A percentile compares a stretch with the other conserved stretches of the same genome.
Evolutionary conservation across 2,113 vertebrate species (phyloP).

Genomic region (Calonectris borealis): DNA sequence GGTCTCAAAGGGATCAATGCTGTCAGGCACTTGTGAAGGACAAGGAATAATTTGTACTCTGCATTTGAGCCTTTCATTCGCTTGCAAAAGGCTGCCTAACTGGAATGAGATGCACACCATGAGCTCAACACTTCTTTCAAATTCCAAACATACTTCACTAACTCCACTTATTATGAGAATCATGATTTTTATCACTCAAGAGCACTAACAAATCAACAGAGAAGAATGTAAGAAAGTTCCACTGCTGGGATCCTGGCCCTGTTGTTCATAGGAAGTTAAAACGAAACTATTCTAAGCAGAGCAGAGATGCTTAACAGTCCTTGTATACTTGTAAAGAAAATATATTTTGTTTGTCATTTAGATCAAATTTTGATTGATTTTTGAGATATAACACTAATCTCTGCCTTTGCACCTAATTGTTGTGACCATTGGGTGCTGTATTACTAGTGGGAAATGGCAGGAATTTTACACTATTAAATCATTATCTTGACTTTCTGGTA

Average conservation of each 20-base stretch:
- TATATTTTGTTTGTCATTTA: neutral
- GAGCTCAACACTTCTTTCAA: neutral
- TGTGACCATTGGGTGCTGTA: neutral
- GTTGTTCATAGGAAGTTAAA: neutral
- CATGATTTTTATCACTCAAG: constrained; percentile 54
- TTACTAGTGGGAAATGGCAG: neutral
- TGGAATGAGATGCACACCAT: neutral
- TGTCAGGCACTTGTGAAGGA: constrained; percentile 22
- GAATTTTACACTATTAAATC: neutral
- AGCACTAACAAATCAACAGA: neutral
- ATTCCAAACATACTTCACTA: constrained; percentile 53
- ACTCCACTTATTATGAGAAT: constrained; percentile 24
- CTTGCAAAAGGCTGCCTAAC: neutral
- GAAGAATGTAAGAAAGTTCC: constrained; percentile 22
- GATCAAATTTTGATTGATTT: neutral
- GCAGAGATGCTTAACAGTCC: neutral
- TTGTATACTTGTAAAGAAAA: neutral
- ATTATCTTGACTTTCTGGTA: neutral
- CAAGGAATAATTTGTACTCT: neutral
- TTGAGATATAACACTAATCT: neutral
- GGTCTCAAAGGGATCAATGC: neutral
- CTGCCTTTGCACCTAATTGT: neutral
- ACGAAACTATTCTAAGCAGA: neutral
- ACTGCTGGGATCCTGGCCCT: neutral
- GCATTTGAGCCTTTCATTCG: neutral